Evolutionary conservation across 2,888 invertebrate genomes (phyloP).

Genomic region (Strigamia transsilvanica): DNA sequence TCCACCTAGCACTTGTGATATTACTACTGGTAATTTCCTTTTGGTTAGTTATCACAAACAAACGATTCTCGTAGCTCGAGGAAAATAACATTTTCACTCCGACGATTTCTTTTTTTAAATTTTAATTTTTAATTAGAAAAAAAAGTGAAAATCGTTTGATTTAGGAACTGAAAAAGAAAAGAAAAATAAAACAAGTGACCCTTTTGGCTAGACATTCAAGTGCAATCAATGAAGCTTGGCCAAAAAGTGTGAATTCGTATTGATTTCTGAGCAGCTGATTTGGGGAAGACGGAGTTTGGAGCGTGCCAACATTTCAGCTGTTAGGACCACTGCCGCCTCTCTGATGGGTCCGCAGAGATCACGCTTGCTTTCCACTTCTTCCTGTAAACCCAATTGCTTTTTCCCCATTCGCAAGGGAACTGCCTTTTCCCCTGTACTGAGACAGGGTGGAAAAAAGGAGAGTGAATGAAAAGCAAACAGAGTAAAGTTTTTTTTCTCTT

Average conservation of each 20-base stretch:
- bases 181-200: conserved; percentile 35
- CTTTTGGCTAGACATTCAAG: conserved; percentile 14
- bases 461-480: conserved; percentile 39
- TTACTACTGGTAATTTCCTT: no score
- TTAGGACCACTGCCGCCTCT: conserved; percentile 41
- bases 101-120: no score
- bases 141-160: not conserved
- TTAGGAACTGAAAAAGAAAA: not conserved
- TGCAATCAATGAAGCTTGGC: conserved; percentile 36
- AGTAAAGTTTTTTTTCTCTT: not conserved
- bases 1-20: no score
- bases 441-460: not conserved
- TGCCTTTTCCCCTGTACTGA: conserved; percentile 5
- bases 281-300: conserved; percentile 28
- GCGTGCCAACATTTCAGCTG: conserved; percentile 45
- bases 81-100: no score
- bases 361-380: conserved; percentile 49
- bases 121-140: no score
- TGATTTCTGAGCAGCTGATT: conserved; percentile 49
- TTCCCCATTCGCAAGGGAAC: conserved; percentile 42
- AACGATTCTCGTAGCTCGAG: no score
- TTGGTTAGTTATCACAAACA: no score
- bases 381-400: conserved; percentile 49
- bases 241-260: conserved; percentile 40
- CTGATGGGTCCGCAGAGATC: conserved; percentile 48